These are phyloP conservation scores for Drosophila rufa DNA, from an alignment of 1,140 invertebrate species.

Conservation along the genomic window DNA sequence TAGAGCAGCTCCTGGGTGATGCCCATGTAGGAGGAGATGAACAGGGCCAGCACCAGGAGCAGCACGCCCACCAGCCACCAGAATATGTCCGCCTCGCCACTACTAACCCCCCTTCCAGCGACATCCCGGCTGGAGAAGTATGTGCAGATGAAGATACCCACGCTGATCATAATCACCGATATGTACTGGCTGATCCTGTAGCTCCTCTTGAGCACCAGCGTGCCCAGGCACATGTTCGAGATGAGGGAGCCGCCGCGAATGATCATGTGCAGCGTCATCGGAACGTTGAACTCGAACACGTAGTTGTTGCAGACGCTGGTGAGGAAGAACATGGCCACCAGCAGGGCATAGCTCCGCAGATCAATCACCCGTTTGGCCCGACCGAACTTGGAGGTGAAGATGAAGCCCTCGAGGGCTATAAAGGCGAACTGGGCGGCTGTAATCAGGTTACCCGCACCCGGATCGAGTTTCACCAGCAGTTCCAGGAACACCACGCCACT, in stretches of 20 bases:
- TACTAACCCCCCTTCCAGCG: background rate
- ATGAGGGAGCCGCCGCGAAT: conserved; percentile 98
- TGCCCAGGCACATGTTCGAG: conserved; percentile 98
- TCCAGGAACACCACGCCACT: conserved; percentile 96
- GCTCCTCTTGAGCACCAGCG: conserved; percentile 93
- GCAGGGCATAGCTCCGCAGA: conserved; percentile 92
- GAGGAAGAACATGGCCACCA: conserved; percentile 97
- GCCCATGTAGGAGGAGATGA: conserved; percentile 97
- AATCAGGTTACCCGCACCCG: conserved; percentile 96
- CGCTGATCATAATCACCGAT: conserved; percentile 96
- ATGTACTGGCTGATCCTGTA: conserved; percentile 95
- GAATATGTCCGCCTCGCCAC: conserved; percentile 85
- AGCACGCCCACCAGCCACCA: conserved; percentile 93
- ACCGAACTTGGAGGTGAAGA: conserved; percentile 94
- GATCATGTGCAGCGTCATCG: conserved; percentile 99
- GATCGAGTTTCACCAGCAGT: conserved; percentile 94
- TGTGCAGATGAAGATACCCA: conserved; percentile 97
- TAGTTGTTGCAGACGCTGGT: conserved; percentile 98
- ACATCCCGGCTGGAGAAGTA: conserved; percentile 89
- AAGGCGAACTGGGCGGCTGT: conserved; percentile 97
- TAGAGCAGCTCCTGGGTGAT: conserved; percentile 98
- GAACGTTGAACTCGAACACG: conserved; percentile 98
- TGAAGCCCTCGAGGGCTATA: conserved; percentile 95
- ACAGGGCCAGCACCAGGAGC: conserved; percentile 94
- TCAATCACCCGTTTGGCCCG: conserved; percentile 89